phyloP scores from a whole-genome alignment of 2,888 invertebrate genomes.

The Ditylenchus weischeri region DNA sequence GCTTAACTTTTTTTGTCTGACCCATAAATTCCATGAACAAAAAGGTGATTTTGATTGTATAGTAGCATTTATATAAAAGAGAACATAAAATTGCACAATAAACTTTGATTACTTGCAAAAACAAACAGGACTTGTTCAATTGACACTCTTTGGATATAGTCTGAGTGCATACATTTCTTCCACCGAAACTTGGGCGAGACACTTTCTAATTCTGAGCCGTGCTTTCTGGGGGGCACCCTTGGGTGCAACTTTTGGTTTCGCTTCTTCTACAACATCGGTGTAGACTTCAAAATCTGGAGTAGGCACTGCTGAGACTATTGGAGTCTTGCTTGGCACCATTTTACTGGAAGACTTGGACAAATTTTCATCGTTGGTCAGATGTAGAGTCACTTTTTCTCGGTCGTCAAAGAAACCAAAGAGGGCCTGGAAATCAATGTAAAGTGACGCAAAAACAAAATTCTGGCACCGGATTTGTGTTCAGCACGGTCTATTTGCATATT shows the following conservation, averaged over 20 bases:
- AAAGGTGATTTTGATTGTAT: no score
- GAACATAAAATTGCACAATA: no score
- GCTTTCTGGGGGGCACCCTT: background rate
- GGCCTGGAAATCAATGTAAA: slow-evolving; percentile 24
- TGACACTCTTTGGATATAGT: background rate
- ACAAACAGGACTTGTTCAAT: no score
- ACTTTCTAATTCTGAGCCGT: background rate
- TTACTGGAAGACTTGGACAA: slow-evolving; percentile 8
- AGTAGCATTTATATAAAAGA: no score
- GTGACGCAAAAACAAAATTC: no score
- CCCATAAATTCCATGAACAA: no score
- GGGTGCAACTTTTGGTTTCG: background rate
- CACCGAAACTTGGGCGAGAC: background rate
- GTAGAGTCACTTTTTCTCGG: slow-evolving; percentile 27
- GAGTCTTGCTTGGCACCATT: background rate
- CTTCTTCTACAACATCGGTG: background rate
- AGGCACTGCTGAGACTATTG: background rate
- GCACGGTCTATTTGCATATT: no score
- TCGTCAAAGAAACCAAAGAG: slow-evolving; percentile 31
- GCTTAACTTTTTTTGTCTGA: no score
- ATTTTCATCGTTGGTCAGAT: slow-evolving; percentile 30
- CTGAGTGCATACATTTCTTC: slow-evolving; percentile 6
- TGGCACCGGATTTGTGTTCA: no score
- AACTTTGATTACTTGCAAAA: no score
- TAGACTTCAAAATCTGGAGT: slow-evolving; percentile 6